Evolutionary conservation across 53 echinoderm and acorn worm genomes (phyloP).

Genomic region (Crossaster papposus): DNA sequence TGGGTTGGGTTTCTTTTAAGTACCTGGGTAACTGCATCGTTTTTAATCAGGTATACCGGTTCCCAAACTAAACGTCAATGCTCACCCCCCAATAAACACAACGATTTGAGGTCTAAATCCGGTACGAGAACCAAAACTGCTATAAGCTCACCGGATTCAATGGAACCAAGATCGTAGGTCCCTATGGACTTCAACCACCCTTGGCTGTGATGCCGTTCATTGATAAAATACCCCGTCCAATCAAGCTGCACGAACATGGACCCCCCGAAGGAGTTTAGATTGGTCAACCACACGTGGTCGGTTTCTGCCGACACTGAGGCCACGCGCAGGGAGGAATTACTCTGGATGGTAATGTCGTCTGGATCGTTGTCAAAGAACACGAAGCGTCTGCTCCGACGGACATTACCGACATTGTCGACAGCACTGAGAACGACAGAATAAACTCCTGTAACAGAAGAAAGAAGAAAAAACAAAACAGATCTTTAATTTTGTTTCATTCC

Average conservation of each 20-base stretch:
- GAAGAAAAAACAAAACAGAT: not conserved
- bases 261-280: not conserved
- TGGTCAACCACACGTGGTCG: conserved; percentile 37
- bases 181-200: conserved; percentile 51
- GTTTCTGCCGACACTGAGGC: conserved; percentile 6
- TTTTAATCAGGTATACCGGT: too few species aligned
- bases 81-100: too few species aligned
- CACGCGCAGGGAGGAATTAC: not conserved
- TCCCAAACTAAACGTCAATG: too few species aligned
- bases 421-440: conserved; percentile 27
- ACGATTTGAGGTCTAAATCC: too few species aligned
- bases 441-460: conserved; percentile 4
- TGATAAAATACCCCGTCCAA: conserved; percentile 44
- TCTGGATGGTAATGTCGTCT: not conserved
- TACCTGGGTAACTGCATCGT: too few species aligned
- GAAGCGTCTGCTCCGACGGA: conserved; percentile 35
- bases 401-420: conserved; percentile 25
- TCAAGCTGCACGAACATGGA: conserved; percentile 3
- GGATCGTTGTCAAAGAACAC: conserved; percentile 18
- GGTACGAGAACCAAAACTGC: too few species aligned
- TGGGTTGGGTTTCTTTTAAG: too few species aligned
- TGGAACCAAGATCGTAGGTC: not conserved
- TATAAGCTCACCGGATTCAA: conserved; percentile 4
- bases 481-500: too few species aligned
- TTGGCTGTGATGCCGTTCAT: conserved; percentile 10